These are phyloP conservation scores for Canis aureus DNA, from an alignment of 2,113 vertebrate species.

Conservation along the genomic window DNA sequence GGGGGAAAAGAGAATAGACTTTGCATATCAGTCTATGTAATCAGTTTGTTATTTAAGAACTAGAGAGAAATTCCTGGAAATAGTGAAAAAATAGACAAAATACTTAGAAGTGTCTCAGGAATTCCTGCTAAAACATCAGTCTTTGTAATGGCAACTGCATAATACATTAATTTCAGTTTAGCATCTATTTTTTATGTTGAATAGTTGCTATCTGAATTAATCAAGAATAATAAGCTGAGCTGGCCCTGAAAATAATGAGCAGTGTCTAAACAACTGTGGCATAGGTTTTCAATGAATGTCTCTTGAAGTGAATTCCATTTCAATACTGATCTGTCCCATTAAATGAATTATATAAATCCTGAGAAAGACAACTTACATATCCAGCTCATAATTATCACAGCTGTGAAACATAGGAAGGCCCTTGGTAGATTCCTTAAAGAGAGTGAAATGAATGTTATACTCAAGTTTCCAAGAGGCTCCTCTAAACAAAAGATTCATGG, in stretches of 20 bases:
- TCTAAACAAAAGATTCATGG: not conserved
- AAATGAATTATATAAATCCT: not conserved
- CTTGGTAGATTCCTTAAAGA: not conserved
- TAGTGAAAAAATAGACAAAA: not conserved
- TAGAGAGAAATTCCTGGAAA: conserved; percentile 25
- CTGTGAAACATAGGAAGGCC: not conserved
- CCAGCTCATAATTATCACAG: not conserved
- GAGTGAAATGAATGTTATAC: not conserved
- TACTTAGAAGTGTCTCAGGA: not conserved
- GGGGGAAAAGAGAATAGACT: not conserved
- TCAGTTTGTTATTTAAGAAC: not conserved
- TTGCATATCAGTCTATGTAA: not conserved
- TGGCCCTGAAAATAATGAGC: conserved; percentile 10
- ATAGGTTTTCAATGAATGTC: not conserved
- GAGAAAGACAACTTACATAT: conserved; percentile 5
- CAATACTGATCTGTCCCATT: conserved; percentile 38
- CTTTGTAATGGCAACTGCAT: not conserved
- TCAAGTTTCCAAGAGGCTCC: not conserved
- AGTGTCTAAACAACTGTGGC: not conserved
- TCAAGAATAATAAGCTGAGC: conserved; percentile 67
- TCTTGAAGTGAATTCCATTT: conserved; percentile 33
- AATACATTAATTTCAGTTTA: not conserved
- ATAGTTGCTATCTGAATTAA: conserved; percentile 42
- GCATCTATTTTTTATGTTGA: conserved; percentile 40
- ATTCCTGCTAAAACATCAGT: not conserved